Evolutionary conservation across 2,797 vertebrate species (phyloP), one percentile per base, ranked within the genome.

Genomic region (Falco biarmicus): DNA sequence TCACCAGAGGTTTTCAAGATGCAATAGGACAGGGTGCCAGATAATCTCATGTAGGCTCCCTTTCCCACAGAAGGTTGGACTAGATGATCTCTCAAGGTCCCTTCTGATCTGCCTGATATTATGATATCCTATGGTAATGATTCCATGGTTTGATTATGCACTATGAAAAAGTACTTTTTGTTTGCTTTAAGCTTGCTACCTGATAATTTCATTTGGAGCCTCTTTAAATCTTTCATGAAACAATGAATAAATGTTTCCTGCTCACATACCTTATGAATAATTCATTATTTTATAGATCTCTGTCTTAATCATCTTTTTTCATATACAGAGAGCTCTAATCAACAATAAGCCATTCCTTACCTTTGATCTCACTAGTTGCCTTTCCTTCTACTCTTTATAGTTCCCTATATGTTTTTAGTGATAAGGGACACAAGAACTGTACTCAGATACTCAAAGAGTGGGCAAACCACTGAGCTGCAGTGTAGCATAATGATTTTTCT

Each of bases 31-130:
- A 80, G n/a, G 11, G 3, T 76, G 48, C 6, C 29, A 68, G 17
- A 28, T 32, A 83, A 45, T 17, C 7, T 71, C n/a, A 37, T 31
- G 29, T 6, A 21, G 11, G 3, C 6, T 79, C 22, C 15, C 17
- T 83, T 79, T 37, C 21, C 39, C 28, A 17, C 25, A 59, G 66
- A 66, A 65, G 2, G 3, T 75, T 83, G 19, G 6, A 54, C 5
- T 5, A 63, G 32, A 28, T 39, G 5, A 6, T 57, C 31, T 59
- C 70, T 54, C 0, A 0, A 61, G 15, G 9, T 63, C 15, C 26
- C 12, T 87, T 90, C 39, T 31, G 74, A 37, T 12, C 31, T 41
- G 17, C 17, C 4, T 78, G 24, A 47, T 54, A 66, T 15, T 66
- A 21, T 57, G 19, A 32, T 43, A 54, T 37, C 25, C n/a, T 34